Evolutionary conservation across 2,888 invertebrate genomes (phyloP).

Genomic region (Drosophila ustulata): DNA sequence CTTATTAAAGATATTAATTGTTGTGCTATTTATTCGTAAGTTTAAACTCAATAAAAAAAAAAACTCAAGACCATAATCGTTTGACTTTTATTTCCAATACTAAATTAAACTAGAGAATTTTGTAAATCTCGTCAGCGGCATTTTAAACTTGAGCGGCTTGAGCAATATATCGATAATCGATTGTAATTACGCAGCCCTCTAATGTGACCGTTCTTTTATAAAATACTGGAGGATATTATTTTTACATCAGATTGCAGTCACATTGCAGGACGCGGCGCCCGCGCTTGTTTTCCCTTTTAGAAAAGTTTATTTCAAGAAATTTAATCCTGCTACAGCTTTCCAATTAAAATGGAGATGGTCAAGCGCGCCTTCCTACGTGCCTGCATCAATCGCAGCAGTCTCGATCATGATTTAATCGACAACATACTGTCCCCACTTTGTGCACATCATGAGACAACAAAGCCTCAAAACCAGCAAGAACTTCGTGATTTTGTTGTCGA

Average conservation of each 20-base stretch:
- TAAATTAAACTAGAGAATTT: background rate
- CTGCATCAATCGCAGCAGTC: constrained; percentile 63
- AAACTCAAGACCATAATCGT: constrained; percentile 12
- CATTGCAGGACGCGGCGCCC: background rate
- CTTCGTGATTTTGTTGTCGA: constrained; percentile 52
- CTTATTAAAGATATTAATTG: constrained; percentile 63
- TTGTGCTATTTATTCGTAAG: constrained; percentile 72
- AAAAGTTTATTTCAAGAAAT: background rate
- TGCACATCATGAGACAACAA: constrained; percentile 36
- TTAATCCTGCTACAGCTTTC: background rate
- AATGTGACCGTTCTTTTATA: background rate
- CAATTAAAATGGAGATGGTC: constrained; percentile 49
- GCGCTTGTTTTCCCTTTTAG: background rate
- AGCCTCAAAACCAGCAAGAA: constrained; percentile 40
- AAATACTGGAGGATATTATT: background rate
- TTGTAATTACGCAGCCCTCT: background rate
- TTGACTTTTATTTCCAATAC: background rate
- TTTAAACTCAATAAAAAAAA: constrained; percentile 57
- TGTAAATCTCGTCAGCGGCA: background rate
- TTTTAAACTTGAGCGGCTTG: background rate
- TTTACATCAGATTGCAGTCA: background rate
- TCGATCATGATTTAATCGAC: constrained; percentile 53
- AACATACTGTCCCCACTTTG: constrained; percentile 58
- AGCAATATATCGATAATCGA: background rate
- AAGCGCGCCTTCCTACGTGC: constrained; percentile 61